Percentiles rank a stretch among this genome's conserved stretches.
phyloP scores from a whole-genome alignment of 2,113 vertebrate species.

The Brienomyrus longianalis region DNA sequence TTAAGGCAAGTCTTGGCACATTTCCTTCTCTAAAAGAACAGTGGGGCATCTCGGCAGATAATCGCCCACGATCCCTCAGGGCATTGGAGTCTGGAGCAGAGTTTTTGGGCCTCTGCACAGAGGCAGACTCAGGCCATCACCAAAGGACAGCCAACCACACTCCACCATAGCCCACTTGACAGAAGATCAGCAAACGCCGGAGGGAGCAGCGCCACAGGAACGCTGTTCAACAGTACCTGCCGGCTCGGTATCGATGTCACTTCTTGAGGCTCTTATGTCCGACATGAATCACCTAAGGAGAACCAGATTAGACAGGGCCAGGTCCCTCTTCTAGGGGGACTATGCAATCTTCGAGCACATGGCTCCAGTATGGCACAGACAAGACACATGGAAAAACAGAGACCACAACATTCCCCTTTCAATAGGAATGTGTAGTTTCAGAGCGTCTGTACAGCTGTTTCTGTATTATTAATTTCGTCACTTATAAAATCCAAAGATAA shows the following conservation, averaged over 20 bases:
- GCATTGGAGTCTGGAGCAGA: not conserved
- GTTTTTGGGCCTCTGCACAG: not conserved
- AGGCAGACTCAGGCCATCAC: not conserved
- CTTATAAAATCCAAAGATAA: not conserved
- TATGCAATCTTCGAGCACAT: not conserved
- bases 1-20: not conserved
- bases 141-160: not conserved
- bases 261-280: not conserved
- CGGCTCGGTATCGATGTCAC: not conserved
- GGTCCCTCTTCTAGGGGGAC: not conserved
- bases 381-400: not conserved
- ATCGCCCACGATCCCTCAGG: not conserved
- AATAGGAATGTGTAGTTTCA: not conserved
- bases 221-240: not conserved
- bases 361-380: not conserved
- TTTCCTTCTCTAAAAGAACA: not conserved
- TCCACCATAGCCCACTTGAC: not conserved
- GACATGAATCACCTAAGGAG: not conserved
- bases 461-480: not conserved
- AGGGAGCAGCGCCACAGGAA: not conserved
- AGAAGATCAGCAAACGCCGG: not conserved
- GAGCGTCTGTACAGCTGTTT: not conserved
- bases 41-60: not conserved
- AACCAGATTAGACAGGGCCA: not conserved
- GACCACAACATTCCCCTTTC: not conserved